A percentile compares a stretch with the other conserved stretches of the same genome.
phyloP scores from a whole-genome alignment of 2,797 vertebrate genomes.

The Sebastes steindachneri region DNA sequence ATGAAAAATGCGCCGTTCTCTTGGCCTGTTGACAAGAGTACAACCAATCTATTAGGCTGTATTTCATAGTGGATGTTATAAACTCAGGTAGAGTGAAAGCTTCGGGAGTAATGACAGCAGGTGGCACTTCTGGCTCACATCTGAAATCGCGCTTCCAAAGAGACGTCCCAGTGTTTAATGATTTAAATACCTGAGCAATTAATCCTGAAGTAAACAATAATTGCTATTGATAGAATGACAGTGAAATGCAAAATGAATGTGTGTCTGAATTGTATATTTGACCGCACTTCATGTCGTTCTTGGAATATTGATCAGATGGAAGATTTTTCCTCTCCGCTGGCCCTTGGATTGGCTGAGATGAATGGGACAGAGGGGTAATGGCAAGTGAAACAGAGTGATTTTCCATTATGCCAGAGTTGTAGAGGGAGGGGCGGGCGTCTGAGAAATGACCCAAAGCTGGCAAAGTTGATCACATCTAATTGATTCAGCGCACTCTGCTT shows the following conservation, averaged over 20 bases:
- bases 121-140: background rate
- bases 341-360: constrained; percentile 39
- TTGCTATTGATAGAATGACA: constrained; percentile 3
- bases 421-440: constrained; percentile 8
- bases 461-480: constrained; percentile 47
- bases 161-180: background rate
- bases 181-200: constrained; percentile 9
- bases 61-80: constrained; percentile 25
- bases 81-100: constrained; percentile 3
- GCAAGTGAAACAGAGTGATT: constrained; percentile 37
- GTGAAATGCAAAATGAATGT: background rate
- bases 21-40: constrained; percentile 10
- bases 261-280: constrained; percentile 5
- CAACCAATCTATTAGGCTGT: constrained; percentile 11
- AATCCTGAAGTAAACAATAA: constrained; percentile 26
- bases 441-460: constrained; percentile 50
- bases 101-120: constrained; percentile 6
- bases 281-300: background rate
- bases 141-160: background rate
- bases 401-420: constrained; percentile 41
- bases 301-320: constrained; percentile 42
- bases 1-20: background rate
- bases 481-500: constrained; percentile 12
- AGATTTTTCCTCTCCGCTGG: constrained; percentile 19
- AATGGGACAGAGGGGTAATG: constrained; percentile 40